These are phyloP conservation scores for Harpagifer antarcticus DNA, from an alignment of 2,797 vertebrate genomes.

Conservation along the genomic window DNA sequence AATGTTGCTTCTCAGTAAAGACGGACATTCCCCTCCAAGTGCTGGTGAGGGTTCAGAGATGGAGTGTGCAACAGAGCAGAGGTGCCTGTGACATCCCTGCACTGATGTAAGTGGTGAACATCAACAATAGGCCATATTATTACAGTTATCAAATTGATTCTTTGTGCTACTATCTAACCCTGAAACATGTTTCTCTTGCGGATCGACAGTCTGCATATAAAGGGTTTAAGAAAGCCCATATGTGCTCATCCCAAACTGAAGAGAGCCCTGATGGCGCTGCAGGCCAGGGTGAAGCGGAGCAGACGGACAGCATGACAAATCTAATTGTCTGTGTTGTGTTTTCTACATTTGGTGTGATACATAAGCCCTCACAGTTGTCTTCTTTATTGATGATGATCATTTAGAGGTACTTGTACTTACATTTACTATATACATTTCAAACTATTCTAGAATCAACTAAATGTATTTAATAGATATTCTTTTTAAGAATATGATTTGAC, in stretches of 20 bases:
- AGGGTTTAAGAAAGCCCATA: background rate
- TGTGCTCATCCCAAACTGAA: slow-evolving; percentile 51
- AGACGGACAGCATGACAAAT: slow-evolving; percentile 2
- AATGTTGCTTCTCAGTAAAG: slow-evolving; percentile 68
- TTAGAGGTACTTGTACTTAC: background rate
- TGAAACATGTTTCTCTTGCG: background rate
- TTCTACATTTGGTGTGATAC: background rate
- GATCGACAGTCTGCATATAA: slow-evolving; percentile 53
- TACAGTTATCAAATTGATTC: background rate
- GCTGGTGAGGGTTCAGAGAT: fast-evolving
- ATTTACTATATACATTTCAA: background rate
- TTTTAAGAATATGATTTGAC: background rate
- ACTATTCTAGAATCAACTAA: background rate
- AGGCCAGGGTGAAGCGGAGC: fast-evolving
- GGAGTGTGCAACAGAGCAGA: slow-evolving; percentile 8
- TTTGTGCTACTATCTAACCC: background rate
- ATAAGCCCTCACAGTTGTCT: background rate
- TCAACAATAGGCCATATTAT: background rate
- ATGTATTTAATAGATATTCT: background rate
- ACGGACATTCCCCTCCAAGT: fast-evolving
- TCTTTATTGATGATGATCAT: background rate
- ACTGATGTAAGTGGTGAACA: slow-evolving; percentile 69
- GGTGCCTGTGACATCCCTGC: slow-evolving; percentile 77
- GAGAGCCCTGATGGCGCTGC: fast-evolving
- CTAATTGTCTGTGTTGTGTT: background rate